Evolutionary conservation across 2,113 vertebrate genomes (phyloP), one percentile per base, ranked within the genome.

Genomic region (Hystrix brachyura): DNA sequence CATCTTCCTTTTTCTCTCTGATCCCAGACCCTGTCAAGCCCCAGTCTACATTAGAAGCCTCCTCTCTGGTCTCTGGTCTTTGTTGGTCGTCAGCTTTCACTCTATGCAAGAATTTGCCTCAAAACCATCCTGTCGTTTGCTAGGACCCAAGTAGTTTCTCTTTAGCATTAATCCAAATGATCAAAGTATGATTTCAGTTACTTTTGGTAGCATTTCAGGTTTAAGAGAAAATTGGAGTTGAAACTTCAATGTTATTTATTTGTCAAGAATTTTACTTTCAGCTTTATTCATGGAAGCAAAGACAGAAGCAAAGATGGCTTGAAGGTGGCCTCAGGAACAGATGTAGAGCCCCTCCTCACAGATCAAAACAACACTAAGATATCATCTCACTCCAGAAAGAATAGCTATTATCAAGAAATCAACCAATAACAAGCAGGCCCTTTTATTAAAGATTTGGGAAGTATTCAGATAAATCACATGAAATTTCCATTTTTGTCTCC

Each of bases 191-290:
- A n/a, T 94, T 91, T 59, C 11, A 19, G 0, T 51, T 92, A 74
- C 53, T 76, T 69, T 76, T 78, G 60, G 11, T 59, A 60, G 15
- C 48, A 38, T 46, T 10, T 1, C 19, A 27, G 2, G 55, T 2
- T 46, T 86, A 25, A 76, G 69, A 55, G 1, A 9, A 38, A 29
- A 23, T 34, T 84, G 51, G 25, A 62, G 59, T 23, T 19, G 34
- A 80, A 95, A 62, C 34, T 25, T 76, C 43, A 18, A 15, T 64
- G 74, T 94, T 72, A 23, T 43, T 65, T 81, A 25, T 92, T 84
- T 95, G 81, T 87, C 84, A 53, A 94, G 17, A 8, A 27, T 89
- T 89, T 79, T 67, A 29, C 29, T 96, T 95, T 84, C 55, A 79
- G 93, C 46, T 69, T 85, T 19, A 0, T 83, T 74, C 62, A 94